A percentile compares a stretch with the other conserved stretches of the same genome.
Conservation (phyloP, 2,888 invertebrate species). For the Gryllus longicercus region DNA sequence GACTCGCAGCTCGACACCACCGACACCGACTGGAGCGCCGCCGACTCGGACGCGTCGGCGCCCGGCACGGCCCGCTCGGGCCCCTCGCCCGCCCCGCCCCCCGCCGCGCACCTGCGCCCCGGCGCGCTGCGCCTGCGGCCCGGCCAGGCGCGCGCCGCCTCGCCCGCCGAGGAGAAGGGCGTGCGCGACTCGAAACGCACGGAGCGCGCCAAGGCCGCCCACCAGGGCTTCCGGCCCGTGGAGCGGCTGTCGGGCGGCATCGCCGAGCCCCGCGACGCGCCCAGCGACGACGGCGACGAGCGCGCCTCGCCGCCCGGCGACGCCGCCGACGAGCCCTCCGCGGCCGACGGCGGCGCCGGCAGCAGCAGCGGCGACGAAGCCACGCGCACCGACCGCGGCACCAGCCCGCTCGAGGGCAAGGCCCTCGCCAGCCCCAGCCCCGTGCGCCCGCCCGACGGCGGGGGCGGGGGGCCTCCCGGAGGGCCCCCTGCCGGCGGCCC, state of each 20-base stretch:
- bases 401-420: slow-evolving; percentile 48
- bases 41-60: neutral
- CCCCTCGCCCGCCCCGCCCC: neutral
- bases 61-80: neutral
- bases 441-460: neutral
- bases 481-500: slow-evolving; percentile 43
- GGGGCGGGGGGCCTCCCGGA: slow-evolving; percentile 22
- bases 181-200: slow-evolving; percentile 41
- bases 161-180: slow-evolving; percentile 42
- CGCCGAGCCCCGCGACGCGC: slow-evolving; percentile 50
- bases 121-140: neutral
- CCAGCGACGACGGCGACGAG: slow-evolving; percentile 43
- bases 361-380: slow-evolving; percentile 29
- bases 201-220: slow-evolving; percentile 39
- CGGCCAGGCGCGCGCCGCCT: slow-evolving; percentile 25
- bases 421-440: slow-evolving; percentile 38
- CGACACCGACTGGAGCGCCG: slow-evolving; percentile 22
- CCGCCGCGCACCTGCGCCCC: neutral
- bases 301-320: slow-evolving; percentile 2
- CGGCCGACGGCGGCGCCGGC: neutral
- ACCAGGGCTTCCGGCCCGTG: slow-evolving; percentile 35
- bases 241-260: slow-evolving; percentile 41
- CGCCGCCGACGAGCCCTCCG: neutral
- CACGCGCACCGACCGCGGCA: slow-evolving; percentile 44
- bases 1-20: slow-evolving; percentile 35